phyloP scores from a whole-genome alignment of 2,888 invertebrate genomes.

The Cerceris ruficornis region DNA sequence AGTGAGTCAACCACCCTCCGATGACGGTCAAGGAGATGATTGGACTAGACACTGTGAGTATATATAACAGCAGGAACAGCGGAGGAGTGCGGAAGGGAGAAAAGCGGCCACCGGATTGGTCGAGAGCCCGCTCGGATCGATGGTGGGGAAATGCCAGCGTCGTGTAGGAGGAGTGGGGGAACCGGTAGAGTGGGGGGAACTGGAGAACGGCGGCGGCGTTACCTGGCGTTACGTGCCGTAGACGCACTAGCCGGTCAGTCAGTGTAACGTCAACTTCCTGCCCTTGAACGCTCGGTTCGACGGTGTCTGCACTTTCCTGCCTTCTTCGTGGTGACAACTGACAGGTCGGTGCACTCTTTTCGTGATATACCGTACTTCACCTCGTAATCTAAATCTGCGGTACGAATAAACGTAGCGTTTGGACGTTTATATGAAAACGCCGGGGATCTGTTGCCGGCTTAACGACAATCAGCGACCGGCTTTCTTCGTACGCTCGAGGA shows the following conservation, averaged over 20 bases:
- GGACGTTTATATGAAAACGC: background rate
- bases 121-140: slow-evolving; percentile 15
- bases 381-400: background rate
- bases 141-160: slow-evolving; percentile 31
- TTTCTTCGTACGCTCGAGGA: slow-evolving; percentile 21
- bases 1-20: slow-evolving; percentile 63
- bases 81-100: background rate
- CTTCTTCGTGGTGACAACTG: slow-evolving; percentile 61
- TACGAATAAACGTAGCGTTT: background rate
- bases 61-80: slow-evolving; percentile 18
- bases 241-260: slow-evolving; percentile 68
- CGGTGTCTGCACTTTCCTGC: slow-evolving; percentile 56
- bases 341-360: slow-evolving; percentile 71
- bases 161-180: background rate
- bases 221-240: slow-evolving; percentile 67
- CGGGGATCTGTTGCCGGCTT: slow-evolving; percentile 4
- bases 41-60: slow-evolving; percentile 24
- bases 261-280: slow-evolving; percentile 68
- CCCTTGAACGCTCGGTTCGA: slow-evolving; percentile 66
- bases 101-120: slow-evolving; percentile 46
- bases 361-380: slow-evolving; percentile 11
- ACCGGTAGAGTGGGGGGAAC: slow-evolving; percentile 34
- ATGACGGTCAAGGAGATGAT: slow-evolving; percentile 66
- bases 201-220: slow-evolving; percentile 53
- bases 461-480: slow-evolving; percentile 15